These are phyloP conservation scores for Salvelinus alpinus DNA, from an alignment of 2,113 vertebrate genomes.

Conservation along the genomic window DNA sequence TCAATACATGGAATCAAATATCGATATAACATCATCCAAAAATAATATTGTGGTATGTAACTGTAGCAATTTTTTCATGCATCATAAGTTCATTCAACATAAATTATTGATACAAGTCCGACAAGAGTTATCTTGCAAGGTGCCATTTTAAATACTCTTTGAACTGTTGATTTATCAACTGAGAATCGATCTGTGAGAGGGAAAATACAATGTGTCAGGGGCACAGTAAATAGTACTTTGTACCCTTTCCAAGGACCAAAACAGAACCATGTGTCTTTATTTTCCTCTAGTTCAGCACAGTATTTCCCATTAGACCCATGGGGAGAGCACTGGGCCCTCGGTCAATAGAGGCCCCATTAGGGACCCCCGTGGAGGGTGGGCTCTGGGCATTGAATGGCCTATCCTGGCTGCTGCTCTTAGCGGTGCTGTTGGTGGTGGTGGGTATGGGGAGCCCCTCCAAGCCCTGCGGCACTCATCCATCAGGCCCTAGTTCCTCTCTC, in stretches of 20 bases:
- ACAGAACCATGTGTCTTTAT: constrained; percentile 25
- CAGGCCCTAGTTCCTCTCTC: constrained; percentile 8
- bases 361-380: constrained; percentile 51
- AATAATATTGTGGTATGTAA: too few relatives aligned
- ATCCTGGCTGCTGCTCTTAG: constrained; percentile 6
- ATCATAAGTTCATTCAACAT: constrained; percentile 17
- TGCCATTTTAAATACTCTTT: constrained; percentile 14
- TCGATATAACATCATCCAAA: too few relatives aligned
- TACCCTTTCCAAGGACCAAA: constrained; percentile 33
- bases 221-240: constrained; percentile 32
- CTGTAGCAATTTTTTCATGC: background rate
- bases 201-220: background rate
- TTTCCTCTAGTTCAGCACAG: constrained; percentile 25
- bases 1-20: too few relatives aligned
- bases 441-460: constrained; percentile 34
- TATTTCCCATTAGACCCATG: constrained; percentile 61
- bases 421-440: too few relatives aligned
- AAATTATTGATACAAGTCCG: constrained; percentile 9
- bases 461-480: constrained; percentile 20
- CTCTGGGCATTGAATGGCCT: constrained; percentile 55
- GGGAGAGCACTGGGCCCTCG: constrained; percentile 43
- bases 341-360: constrained; percentile 70
- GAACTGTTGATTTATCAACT: constrained; percentile 1
- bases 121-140: background rate
- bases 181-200: background rate